phyloP scores from a whole-genome alignment of 1,140 invertebrate species.

The Steinernema feltiae region DNA sequence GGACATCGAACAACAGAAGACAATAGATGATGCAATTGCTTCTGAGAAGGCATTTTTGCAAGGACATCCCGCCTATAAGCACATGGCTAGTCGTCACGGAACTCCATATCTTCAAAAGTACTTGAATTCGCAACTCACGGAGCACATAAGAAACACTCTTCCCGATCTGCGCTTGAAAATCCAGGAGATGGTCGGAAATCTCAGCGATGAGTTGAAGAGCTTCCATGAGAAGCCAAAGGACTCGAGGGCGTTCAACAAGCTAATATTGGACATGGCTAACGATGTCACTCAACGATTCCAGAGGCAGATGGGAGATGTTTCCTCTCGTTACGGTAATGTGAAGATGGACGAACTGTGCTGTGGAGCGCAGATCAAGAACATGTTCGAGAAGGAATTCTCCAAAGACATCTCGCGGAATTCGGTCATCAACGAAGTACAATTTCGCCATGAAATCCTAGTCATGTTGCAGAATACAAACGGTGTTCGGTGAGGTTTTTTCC shows the following conservation, averaged over 20 bases:
- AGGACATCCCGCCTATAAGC: not conserved
- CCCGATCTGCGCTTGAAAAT: not conserved
- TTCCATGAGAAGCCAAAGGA: not conserved
- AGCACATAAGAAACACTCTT: not conserved
- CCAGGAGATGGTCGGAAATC: not conserved
- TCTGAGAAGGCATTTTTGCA: not conserved
- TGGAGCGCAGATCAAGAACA: not conserved
- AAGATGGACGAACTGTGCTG: not conserved
- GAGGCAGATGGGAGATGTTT: not conserved
- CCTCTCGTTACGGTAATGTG: not conserved
- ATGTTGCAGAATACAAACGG: not conserved
- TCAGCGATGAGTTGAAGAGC: not conserved
- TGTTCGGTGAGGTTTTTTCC: not conserved
- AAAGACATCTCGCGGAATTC: not conserved
- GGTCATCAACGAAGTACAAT: not conserved
- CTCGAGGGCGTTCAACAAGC: not conserved
- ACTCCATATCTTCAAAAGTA: not conserved
- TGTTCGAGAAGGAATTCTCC: not conserved
- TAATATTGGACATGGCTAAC: not conserved
- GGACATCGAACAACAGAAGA: not conserved
- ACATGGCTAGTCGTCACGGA: not conserved
- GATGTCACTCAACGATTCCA: not conserved
- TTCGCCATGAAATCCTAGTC: not conserved
- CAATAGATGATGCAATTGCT: not conserved
- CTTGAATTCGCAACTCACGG: not conserved